Evolutionary conservation across 1,140 invertebrate genomes (phyloP).

Genomic region (Trypoxylus dichotomus): DNA sequence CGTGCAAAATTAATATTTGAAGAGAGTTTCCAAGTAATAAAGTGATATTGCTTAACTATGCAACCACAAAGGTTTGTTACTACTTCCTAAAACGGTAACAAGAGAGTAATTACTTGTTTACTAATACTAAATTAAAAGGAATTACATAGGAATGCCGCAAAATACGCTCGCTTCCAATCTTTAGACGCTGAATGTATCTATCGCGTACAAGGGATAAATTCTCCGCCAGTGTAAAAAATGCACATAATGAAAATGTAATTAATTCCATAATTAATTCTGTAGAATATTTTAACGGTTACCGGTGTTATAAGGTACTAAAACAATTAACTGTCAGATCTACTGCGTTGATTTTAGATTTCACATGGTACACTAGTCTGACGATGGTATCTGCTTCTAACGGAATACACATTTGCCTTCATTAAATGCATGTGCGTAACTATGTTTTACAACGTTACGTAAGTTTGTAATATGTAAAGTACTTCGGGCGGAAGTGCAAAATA

Average conservation of each 20-base stretch:
- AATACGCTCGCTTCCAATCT: too few species aligned
- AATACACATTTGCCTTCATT: not conserved
- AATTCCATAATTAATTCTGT: not conserved
- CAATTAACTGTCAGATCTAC: not conserved
- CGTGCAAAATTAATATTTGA: too few species aligned
- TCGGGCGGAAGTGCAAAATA: not conserved
- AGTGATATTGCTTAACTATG: too few species aligned
- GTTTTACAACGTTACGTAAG: not conserved
- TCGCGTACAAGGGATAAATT: too few species aligned
- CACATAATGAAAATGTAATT: not conserved
- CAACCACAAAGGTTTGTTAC: too few species aligned
- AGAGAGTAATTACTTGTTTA: too few species aligned
- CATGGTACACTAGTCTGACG: not conserved
- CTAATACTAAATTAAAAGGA: too few species aligned
- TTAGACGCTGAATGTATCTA: too few species aligned
- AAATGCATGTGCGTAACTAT: not conserved
- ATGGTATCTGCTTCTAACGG: not conserved
- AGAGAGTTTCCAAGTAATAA: too few species aligned
- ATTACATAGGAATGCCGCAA: too few species aligned
- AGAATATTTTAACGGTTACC: not conserved
- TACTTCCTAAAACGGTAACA: too few species aligned
- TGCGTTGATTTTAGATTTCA: conserved; percentile 9
- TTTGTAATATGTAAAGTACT: not conserved
- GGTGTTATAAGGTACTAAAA: not conserved
- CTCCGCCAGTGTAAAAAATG: not conserved